Conservation (phyloP, 2,888 invertebrate species). For the Drosophila anomelani region DNA sequence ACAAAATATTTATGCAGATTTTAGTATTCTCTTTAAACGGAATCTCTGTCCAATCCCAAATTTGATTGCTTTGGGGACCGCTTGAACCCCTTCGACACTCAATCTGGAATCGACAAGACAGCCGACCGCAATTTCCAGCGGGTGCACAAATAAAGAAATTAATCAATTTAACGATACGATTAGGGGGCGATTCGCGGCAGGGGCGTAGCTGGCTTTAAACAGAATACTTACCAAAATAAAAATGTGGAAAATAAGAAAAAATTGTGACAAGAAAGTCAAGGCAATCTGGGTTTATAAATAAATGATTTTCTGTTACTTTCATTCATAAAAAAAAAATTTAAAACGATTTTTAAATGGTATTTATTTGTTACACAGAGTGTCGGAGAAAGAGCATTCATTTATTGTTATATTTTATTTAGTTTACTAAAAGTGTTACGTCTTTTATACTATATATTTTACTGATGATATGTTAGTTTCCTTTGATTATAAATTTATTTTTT, state of each 20-base stretch:
- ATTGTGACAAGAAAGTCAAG: background rate
- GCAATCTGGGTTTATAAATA: background rate
- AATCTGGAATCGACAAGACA: constrained; percentile 30
- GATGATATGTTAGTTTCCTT: too few species aligned
- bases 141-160: constrained; percentile 58
- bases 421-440: background rate
- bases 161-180: constrained; percentile 72
- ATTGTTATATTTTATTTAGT: background rate
- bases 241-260: background rate
- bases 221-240: background rate
- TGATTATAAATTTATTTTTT: background rate
- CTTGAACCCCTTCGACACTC: constrained; percentile 26
- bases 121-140: constrained; percentile 33
- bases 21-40: constrained; percentile 6
- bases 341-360: too few species aligned
- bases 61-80: constrained; percentile 20
- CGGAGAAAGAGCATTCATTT: too few species aligned
- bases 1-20: constrained; percentile 13
- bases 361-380: too few species aligned
- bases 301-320: background rate
- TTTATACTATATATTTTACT: background rate
- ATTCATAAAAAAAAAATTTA: background rate
- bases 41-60: constrained; percentile 1
- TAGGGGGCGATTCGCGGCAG: constrained; percentile 13
- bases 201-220: background rate